phyloP scores from a whole-genome alignment of 2,888 invertebrate genomes.

The Notodonta ziczac region DNA sequence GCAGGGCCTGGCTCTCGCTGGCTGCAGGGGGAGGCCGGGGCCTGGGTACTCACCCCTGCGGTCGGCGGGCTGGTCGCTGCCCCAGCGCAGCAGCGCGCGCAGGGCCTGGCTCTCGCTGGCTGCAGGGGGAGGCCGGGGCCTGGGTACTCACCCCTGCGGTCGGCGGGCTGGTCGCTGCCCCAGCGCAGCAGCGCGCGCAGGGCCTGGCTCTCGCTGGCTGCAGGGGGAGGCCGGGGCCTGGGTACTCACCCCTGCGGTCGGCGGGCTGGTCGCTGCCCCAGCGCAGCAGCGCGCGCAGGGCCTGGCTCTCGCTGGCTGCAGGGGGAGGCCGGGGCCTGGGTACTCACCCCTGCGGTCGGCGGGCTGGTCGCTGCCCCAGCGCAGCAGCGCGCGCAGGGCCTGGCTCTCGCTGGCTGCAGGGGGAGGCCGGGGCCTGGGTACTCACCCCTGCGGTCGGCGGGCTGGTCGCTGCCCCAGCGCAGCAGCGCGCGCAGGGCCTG shows the following conservation, averaged over 20 bases:
- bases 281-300: conserved; percentile 86
- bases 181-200: conserved; percentile 85
- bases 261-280: conserved; percentile 54
- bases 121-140: background rate
- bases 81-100: no score
- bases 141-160: background rate
- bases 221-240: conserved; percentile 87
- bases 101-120: no score
- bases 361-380: conserved; percentile 57
- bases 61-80: conserved; percentile 9
- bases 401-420: conserved; percentile 93
- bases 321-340: conserved; percentile 87
- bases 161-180: conserved; percentile 45
- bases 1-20: no score
- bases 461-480: conserved; percentile 59
- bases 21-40: conserved; percentile 47
- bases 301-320: conserved; percentile 94
- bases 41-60: conserved; percentile 12
- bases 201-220: conserved; percentile 95
- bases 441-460: no score
- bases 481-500: conserved; percentile 90
- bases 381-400: conserved; percentile 87
- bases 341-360: background rate
- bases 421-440: conserved; percentile 89
- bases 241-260: background rate